A percentile compares a stretch with the other conserved stretches of the same genome.
Evolutionary conservation across 1,140 invertebrate genomes (phyloP).

Genomic region (Dufourea novaeangliae): DNA sequence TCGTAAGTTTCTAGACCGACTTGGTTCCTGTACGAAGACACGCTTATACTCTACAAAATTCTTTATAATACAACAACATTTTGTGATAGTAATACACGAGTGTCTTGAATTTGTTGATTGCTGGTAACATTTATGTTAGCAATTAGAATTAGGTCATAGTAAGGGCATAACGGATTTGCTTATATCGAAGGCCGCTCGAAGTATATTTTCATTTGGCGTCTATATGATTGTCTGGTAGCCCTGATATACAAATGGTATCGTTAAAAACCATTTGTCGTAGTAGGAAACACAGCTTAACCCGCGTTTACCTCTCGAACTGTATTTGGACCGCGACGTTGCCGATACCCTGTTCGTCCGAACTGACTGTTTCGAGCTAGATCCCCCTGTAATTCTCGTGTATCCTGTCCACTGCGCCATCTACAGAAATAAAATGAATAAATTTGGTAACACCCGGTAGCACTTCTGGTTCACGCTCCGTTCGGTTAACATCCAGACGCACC

Average conservation of each 20-base stretch:
- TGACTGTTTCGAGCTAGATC: constrained; percentile 50
- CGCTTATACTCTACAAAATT: constrained; percentile 42
- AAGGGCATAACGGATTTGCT: background rate
- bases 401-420: constrained; percentile 85
- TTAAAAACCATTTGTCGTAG: constrained; percentile 71
- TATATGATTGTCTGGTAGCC: constrained; percentile 64
- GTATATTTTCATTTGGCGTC: constrained; percentile 46
- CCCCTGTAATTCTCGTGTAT: constrained; percentile 71
- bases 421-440: constrained; percentile 87
- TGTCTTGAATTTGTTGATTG: background rate
- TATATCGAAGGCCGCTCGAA: constrained; percentile 13
- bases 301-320: constrained; percentile 72
- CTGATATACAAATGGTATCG: constrained; percentile 63
- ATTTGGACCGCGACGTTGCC: constrained; percentile 79
- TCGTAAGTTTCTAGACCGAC: background rate
- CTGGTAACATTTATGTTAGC: background rate
- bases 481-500: constrained; percentile 83
- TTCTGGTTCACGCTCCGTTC: constrained; percentile 88
- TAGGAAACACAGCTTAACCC: constrained; percentile 41
- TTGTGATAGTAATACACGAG: background rate
- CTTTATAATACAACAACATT: constrained; percentile 42
- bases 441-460: constrained; percentile 85
- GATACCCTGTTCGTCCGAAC: constrained; percentile 52
- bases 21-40: background rate
- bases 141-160: background rate